Conservation (phyloP, 2,888 invertebrate genomes). For the Syritta pipiens region DNA sequence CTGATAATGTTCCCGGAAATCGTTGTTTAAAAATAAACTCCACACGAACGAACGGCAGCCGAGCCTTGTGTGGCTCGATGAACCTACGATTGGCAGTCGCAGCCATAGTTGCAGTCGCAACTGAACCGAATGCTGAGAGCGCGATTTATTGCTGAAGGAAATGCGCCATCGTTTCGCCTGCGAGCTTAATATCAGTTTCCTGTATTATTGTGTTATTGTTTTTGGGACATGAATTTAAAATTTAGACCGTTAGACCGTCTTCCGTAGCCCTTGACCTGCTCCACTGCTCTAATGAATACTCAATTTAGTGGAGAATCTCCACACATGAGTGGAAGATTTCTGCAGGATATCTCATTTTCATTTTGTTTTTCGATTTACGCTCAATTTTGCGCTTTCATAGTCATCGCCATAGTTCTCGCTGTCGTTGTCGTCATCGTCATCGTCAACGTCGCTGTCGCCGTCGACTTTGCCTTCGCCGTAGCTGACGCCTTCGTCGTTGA, state of each 20-base stretch:
- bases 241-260: conserved; percentile 36
- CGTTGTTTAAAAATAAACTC: conserved; percentile 69
- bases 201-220: conserved; percentile 63
- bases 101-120: too few relatives aligned
- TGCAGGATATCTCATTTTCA: conserved; percentile 48
- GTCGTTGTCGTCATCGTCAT: conserved; percentile 12
- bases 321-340: conserved; percentile 30
- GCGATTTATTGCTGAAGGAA: conserved; percentile 66
- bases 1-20: conserved; percentile 68
- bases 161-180: conserved; percentile 63
- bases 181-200: conserved; percentile 65
- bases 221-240: conserved; percentile 58
- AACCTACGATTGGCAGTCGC: neutral
- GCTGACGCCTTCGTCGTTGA: neutral
- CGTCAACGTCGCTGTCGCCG: conserved; percentile 1
- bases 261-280: conserved; percentile 43
- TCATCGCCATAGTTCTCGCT: conserved; percentile 22
- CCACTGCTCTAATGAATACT: conserved; percentile 32
- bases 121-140: conserved; percentile 23
- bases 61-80: neutral
- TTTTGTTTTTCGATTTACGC: conserved; percentile 67
- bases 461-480: too few relatives aligned
- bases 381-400: conserved; percentile 59
- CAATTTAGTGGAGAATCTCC: conserved; percentile 14
- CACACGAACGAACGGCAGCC: conserved; percentile 10